These are phyloP conservation scores for Drosophila nigrodunni DNA, from an alignment of 1,140 invertebrate species.

Conservation along the genomic window DNA sequence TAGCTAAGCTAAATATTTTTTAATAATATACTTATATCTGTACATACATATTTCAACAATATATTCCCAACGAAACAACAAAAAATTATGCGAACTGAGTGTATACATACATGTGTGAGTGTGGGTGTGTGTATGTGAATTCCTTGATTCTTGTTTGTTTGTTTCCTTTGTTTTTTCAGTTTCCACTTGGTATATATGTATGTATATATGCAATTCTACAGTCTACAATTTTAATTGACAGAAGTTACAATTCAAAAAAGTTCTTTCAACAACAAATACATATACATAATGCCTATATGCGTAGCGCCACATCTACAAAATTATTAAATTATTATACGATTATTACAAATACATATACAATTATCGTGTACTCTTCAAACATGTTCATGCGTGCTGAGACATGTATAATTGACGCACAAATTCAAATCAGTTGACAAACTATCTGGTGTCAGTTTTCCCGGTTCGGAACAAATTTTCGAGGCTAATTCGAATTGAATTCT, in stretches of 20 bases:
- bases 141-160: slow-evolving; percentile 33
- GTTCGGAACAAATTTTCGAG: slow-evolving; percentile 18
- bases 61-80: slow-evolving; percentile 23
- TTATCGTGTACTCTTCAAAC: background rate
- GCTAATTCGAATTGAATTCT: slow-evolving; percentile 7
- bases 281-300: slow-evolving; percentile 35
- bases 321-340: slow-evolving; percentile 9
- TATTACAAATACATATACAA: slow-evolving; percentile 20
- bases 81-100: slow-evolving; percentile 13
- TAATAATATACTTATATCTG: slow-evolving; percentile 27
- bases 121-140: slow-evolving; percentile 16
- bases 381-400: slow-evolving; percentile 3
- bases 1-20: slow-evolving; percentile 34
- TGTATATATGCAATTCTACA: slow-evolving; percentile 59
- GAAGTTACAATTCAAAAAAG: slow-evolving; percentile 82
- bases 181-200: slow-evolving; percentile 60
- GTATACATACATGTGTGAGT: background rate
- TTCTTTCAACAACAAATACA: slow-evolving; percentile 56
- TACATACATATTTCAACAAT: slow-evolving; percentile 46
- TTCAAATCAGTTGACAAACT: slow-evolving; percentile 38
- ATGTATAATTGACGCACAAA: slow-evolving; percentile 49
- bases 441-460: too few species aligned
- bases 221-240: slow-evolving; percentile 85
- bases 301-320: slow-evolving; percentile 21
- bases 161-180: slow-evolving; percentile 31